Conservation (phyloP, 2,888 invertebrate species). For the Seladonia tumulorum region DNA sequence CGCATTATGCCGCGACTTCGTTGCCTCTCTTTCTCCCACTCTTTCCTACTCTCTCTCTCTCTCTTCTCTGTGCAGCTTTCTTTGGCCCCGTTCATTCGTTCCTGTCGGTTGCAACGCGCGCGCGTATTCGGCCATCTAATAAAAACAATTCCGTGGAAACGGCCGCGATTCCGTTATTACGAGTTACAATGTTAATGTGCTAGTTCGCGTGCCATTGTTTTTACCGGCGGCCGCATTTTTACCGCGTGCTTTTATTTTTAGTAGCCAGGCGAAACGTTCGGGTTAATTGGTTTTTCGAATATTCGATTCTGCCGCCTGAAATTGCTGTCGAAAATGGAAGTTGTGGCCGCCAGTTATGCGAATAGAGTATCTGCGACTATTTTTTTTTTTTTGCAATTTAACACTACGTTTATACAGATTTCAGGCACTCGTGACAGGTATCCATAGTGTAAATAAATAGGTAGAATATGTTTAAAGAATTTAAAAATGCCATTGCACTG, state of each 20-base stretch:
- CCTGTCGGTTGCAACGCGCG: constrained; percentile 53
- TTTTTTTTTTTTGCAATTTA: background rate
- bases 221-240: background rate
- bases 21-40: background rate
- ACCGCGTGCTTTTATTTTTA: background rate
- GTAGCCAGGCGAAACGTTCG: background rate
- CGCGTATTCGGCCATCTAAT: constrained; percentile 44
- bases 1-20: constrained; percentile 56
- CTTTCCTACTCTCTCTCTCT: too few relatives aligned
- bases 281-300: constrained; percentile 4
- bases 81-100: constrained; percentile 40
- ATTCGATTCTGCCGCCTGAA: background rate
- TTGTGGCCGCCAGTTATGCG: background rate
- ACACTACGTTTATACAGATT: too few relatives aligned
- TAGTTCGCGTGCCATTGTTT: background rate
- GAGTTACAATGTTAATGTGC: constrained; percentile 28
- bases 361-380: background rate
- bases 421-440: too few relatives aligned
- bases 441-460: too few relatives aligned
- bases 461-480: too few relatives aligned
- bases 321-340: background rate
- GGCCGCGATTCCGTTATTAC: constrained; percentile 40
- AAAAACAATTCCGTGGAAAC: constrained; percentile 51
- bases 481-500: too few relatives aligned
- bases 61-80: constrained; percentile 7